Evolutionary conservation across 2,797 vertebrate genomes (phyloP), one percentile per base, ranked within the genome.

Genomic region (Neosilurus hyrtlii): DNA sequence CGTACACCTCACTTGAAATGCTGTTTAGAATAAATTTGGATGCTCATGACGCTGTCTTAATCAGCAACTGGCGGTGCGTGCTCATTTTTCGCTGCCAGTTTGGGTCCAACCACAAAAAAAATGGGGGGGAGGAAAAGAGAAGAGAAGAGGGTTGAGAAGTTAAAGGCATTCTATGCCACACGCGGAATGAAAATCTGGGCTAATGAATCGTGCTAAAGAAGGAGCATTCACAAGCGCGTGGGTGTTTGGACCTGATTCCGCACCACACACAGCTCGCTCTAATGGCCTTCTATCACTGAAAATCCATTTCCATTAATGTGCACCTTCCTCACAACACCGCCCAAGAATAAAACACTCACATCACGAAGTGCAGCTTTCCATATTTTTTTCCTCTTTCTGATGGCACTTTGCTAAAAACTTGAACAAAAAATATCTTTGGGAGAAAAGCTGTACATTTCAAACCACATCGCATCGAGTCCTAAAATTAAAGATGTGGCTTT

Each of bases 141-240:
- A 62, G 8, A 2, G 20, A 59, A 51, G 62, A 51, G 49, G 8
- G 4, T 12, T n/a, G 56, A 49, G 65, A 10, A 70, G 65, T 59
- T 7, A 59, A 57, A 43, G 16, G 14, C 82, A 26, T 79, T 43
- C 49, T 62, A 26, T 63, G 63, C 70, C 72, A 65, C 52, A 73
- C 43, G 12, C 61, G 54, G 57, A 74, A 82, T 82, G 22, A 57
- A 77, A 65, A 30, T 82, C 30, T 52, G 67, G 79, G 24, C 74
- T 79, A 82, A 82, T 86, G 79, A 78, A 73, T 77, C 68, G 66
- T 66, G 20, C 22, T 49, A 62, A 75, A 80, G 63, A 49, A 59
- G 52, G 52, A 80, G 63, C 52, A 37, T 11, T 56, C 71, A n/a
- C 37, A 68, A 73, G 54, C 52, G 51, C 37, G 71, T 84, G 56